Base-by-base conservation (phyloP, 2,113 vertebrate species). In the Phyllopteryx taeniolatus region DNA sequence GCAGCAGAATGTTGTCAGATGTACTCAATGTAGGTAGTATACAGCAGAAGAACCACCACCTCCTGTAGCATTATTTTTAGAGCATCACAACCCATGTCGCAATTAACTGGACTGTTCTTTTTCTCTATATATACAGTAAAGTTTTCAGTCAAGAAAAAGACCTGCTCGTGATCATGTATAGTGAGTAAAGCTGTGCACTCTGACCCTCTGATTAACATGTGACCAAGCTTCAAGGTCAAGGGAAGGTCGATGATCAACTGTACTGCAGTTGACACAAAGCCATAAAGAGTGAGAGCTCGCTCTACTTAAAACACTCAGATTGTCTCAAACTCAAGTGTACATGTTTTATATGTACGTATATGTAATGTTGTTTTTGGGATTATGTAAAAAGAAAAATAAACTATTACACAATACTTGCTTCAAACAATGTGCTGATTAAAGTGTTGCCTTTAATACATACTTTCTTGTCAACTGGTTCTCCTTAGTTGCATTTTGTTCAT, bases 301-400 rank as follows among this genome's bases (percentile, higher is more conserved):
- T 87, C 76, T 83, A 35, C 31, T 59, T 51, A 72, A 61, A 84
- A 64, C 66, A 77, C 67, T 77, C 39, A 77, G 63, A 79, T 44
- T 76, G 77, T 85, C 69, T 60, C 54, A 63, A 39, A 67, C 73
- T 80, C 51, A 31, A 53, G 75, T 73, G 81, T 33, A 86, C 49
- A 71, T 90, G 87, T 90, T 89, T 90, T 89, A 74, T 87, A 86
- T 91, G 83, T 88, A 86, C 90, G 82, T 89, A 83, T 76, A 76
- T 87, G 83, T 83, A 78, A 82, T 82, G 86, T 83, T 60, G 84
- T 83, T 91, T 90, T 91, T 83, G 43, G 27, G 62, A 87, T 74
- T 68, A 82, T 84, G 71, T 57, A 72, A 72, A 77, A 71, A 80
- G 75, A 39, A 31, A 79, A 91, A 87, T 87, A 89, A 90, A 91